Evolutionary conservation across 1,140 invertebrate genomes (phyloP).

Genomic region (Tribolium madens): DNA sequence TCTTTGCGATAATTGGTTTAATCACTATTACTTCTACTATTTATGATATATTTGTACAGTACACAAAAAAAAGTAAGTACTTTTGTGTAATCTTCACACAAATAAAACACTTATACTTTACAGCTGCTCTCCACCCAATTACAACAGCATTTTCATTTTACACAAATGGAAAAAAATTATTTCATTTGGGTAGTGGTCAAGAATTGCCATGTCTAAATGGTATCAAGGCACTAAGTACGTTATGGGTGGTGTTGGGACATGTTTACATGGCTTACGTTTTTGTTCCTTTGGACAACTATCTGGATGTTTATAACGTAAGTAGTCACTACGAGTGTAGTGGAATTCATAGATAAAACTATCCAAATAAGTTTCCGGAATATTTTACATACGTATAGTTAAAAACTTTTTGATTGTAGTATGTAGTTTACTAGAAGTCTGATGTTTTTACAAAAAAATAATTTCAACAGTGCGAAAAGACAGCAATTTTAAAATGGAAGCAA

Average conservation of each 20-base stretch:
- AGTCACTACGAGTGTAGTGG: no score
- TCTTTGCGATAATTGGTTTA: background rate
- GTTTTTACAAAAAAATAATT: no score
- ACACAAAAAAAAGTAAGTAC: background rate
- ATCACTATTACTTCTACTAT: constrained; percentile 8
- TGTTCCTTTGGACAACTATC: constrained; percentile 12
- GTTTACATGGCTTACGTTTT: constrained; percentile 52
- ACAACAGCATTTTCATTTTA: constrained; percentile 16
- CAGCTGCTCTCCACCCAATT: background rate
- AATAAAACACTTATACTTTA: background rate
- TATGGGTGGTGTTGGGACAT: constrained; percentile 77
- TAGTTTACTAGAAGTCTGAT: no score
- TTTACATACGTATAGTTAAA: no score
- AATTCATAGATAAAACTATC: no score
- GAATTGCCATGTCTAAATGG: constrained; percentile 68
- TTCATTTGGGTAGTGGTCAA: constrained; percentile 35
- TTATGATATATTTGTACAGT: constrained; percentile 10
- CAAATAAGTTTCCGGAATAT: no score
- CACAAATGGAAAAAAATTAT: constrained; percentile 33
- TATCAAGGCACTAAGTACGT: constrained; percentile 71
- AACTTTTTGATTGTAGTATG: no score
- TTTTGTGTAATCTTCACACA: background rate
- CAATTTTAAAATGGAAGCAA: no score
- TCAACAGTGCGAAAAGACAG: no score
- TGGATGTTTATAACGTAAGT: constrained; percentile 33